Evolutionary conservation across 1,140 invertebrate genomes (phyloP).

Genomic region (Pseudomyrmex gracilis): DNA sequence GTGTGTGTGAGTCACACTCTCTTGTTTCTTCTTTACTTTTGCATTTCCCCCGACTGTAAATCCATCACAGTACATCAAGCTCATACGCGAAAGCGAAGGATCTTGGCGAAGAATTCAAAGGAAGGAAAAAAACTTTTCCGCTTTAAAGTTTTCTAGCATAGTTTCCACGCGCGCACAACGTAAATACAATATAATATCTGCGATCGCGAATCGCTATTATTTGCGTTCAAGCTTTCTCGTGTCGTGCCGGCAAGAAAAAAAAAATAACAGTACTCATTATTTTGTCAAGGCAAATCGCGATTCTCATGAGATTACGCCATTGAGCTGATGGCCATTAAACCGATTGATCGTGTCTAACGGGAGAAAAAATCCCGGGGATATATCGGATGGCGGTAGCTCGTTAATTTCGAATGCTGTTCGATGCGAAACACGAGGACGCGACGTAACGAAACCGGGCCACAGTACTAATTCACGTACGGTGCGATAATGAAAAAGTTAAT

Average conservation of each 20-base stretch:
- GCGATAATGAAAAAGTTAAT: conserved; percentile 73
- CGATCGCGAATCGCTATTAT: neutral
- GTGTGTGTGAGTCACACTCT: neutral
- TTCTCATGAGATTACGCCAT: conserved; percentile 1
- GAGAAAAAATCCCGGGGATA: conserved; percentile 38
- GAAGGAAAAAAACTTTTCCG: too few species aligned
- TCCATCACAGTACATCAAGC: conserved; percentile 5
- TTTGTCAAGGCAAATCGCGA: neutral
- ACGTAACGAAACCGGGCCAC: conserved; percentile 36
- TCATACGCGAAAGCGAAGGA: neutral
- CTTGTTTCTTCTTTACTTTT: conserved; percentile 30
- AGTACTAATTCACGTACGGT: conserved; percentile 44
- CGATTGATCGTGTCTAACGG: conserved; percentile 31
- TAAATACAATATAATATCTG: neutral
- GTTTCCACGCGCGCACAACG: neutral
- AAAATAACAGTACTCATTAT: neutral
- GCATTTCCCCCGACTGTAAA: conserved; percentile 13
- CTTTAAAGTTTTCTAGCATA: neutral
- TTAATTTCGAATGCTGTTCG: conserved; percentile 66
- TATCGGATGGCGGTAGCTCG: conserved; percentile 27
- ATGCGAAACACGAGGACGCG: conserved; percentile 5
- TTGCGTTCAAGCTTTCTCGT: neutral
- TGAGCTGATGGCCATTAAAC: conserved; percentile 32
- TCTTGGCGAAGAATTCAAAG: neutral
- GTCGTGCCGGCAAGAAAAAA: neutral